Evolutionary conservation across 2,888 invertebrate genomes (phyloP).

Genomic region (Chironomus tentans): DNA sequence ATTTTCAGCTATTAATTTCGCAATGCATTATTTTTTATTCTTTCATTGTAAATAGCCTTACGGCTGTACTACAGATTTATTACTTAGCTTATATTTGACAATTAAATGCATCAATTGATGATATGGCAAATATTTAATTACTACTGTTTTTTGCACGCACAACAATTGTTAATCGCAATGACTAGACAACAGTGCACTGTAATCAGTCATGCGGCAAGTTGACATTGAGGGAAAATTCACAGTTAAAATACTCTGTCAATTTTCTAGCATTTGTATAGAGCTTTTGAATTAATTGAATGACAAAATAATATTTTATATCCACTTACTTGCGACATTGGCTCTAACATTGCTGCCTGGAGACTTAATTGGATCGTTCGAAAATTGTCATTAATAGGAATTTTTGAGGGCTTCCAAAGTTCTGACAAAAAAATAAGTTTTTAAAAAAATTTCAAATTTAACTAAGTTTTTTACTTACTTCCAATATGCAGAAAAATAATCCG

Average conservation of each 20-base stretch:
- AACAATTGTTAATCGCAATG: background rate
- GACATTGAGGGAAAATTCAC: background rate
- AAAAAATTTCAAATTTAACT: too few relatives aligned
- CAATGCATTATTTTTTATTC: too few relatives aligned
- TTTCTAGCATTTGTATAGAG: background rate
- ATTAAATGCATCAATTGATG: too few relatives aligned
- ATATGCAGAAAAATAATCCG: conserved; percentile 60
- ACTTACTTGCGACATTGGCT: conserved; percentile 57
- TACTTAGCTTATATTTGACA: too few relatives aligned
- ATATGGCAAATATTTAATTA: too few relatives aligned
- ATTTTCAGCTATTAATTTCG: too few relatives aligned
- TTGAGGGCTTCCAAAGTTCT: conserved; percentile 69
- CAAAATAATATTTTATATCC: too few relatives aligned
- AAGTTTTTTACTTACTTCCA: conserved; percentile 49
- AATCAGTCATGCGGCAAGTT: background rate
- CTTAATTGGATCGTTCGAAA: conserved; percentile 61
- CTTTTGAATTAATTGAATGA: too few relatives aligned
- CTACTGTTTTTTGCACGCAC: background rate
- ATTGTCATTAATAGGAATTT: conserved; percentile 54
- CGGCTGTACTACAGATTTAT: too few relatives aligned
- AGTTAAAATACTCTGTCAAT: background rate
- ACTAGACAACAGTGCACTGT: background rate
- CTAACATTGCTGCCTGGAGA: conserved; percentile 64
- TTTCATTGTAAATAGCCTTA: too few relatives aligned
- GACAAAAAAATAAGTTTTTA: too few relatives aligned